Base-by-base conservation (phyloP, 2,888 invertebrate species). In the Diachrysia chrysitis region DNA sequence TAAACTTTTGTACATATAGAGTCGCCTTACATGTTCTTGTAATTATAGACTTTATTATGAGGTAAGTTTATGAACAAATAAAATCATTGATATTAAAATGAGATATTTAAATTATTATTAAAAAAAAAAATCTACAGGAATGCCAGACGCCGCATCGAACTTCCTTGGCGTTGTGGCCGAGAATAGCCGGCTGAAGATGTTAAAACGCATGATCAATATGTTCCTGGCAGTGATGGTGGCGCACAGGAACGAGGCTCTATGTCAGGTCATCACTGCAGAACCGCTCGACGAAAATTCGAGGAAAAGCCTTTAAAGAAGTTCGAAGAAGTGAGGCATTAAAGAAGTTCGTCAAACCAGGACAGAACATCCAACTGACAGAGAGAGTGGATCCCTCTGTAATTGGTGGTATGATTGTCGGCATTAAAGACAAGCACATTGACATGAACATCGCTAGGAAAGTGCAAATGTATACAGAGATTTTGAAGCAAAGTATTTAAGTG, bases 371-470 rank as follows among this genome's bases (percentile, higher is more conserved):
- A 25, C 85, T 94, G 0, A 90, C 88, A 1, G 94, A 94, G 76
- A 93, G 86, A 83, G 87, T 93, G 0, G 89, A 92, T 59, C 73
- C 87, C 0, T 85, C 87, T 1, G 88, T 93, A 5, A 89, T 94
- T 10, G 94, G 94, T 6, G 94, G 94, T 0, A 87, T 94, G 82
- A 87, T 93, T 23, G 89, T 94, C 0, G 93, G 93, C 10, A 79
- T 94, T 32, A 94, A 94, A 77, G 92, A 93, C 61, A 93, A 92
- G 73, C 92, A 92, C 59, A 89, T 94, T 25, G 94, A 93, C 72
- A 85, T 94, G 87, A 93, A 92, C 66, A 91, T 94, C 62, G 80
- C 87, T 0, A 88, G 84, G 48, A 93, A 90, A 81, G 83, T 93
- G 23, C 87, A 89, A 78, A 86, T 89, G 85, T 94, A 94, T 68